A percentile compares a stretch with the other conserved stretches of the same genome.
These are phyloP conservation scores for Dioctria linearis DNA, from an alignment of 2,888 invertebrate species.

Conservation along the genomic window DNA sequence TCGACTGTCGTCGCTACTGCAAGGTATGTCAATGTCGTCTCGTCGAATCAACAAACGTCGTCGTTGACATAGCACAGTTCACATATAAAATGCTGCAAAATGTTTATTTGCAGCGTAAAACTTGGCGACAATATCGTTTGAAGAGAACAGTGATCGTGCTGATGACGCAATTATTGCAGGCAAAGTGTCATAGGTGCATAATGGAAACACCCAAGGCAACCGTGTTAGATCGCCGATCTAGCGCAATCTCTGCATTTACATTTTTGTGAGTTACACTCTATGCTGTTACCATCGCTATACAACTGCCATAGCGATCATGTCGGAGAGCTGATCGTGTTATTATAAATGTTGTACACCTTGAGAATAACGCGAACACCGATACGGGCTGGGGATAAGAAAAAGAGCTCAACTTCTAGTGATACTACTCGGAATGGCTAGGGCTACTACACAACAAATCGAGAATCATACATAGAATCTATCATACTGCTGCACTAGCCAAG, in stretches of 20 bases:
- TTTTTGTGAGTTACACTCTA: too few relatives aligned
- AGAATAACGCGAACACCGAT: background rate
- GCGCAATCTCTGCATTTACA: background rate
- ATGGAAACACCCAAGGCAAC: conserved; percentile 26
- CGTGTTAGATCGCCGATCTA: conserved; percentile 28
- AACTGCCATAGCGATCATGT: conserved; percentile 35
- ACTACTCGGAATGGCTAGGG: too few relatives aligned
- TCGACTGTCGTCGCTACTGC: conserved; percentile 9
- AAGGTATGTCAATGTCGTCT: conserved; percentile 47
- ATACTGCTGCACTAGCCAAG: conserved; percentile 4
- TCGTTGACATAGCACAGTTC: conserved; percentile 18
- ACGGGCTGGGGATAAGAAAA: too few relatives aligned
- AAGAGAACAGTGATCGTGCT: background rate
- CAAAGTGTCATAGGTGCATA: conserved; percentile 38
- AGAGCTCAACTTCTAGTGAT: too few relatives aligned
- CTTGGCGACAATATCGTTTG: background rate
- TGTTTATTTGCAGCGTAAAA: background rate
- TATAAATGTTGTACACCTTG: conserved; percentile 47
- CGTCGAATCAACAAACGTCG: background rate
- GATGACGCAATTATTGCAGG: conserved; percentile 19
- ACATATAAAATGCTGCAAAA: conserved; percentile 8
- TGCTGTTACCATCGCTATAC: background rate
- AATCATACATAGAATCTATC: too few relatives aligned
- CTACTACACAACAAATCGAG: too few relatives aligned
- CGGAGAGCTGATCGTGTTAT: background rate